phyloP scores from a whole-genome alignment of 2,113 vertebrate species.

The Phrynosoma platyrhinos region DNA sequence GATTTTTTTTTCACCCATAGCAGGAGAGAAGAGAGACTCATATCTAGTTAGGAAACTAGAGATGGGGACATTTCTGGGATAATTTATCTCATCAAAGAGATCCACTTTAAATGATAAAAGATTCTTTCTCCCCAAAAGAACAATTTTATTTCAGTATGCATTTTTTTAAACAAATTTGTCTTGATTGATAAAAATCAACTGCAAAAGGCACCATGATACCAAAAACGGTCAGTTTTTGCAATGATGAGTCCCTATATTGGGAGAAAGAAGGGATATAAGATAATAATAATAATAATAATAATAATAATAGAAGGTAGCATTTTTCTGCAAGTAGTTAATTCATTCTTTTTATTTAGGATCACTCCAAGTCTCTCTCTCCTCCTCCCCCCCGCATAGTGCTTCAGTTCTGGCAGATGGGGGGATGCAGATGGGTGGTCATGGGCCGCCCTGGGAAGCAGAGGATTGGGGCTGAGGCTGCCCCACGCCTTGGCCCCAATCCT shows the following conservation, averaged over 20 bases:
- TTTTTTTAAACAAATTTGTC: background rate
- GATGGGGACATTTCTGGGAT: background rate
- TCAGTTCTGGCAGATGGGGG: background rate
- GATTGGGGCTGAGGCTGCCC: no score
- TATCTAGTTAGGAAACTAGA: conserved; percentile 8
- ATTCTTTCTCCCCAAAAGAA: background rate
- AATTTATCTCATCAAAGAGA: conserved; percentile 23
- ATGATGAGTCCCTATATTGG: no score
- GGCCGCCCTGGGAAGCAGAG: no score
- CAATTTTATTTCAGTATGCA: background rate
- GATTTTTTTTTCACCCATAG: conserved; percentile 3
- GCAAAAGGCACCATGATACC: no score
- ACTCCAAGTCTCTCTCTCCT: background rate
- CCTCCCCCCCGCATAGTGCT: background rate
- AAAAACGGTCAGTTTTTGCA: no score
- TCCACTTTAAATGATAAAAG: background rate
- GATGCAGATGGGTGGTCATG: no score
- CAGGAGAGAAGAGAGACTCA: conserved; percentile 30
- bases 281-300: no score
- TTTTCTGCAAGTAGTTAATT: background rate
- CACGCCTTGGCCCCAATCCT: no score
- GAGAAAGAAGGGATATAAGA: no score
- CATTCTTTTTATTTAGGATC: background rate
- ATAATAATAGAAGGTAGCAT: no score
- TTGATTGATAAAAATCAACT: no score